Base-by-base conservation (phyloP, 2,113 vertebrate species). In the Burhinus oedicnemus region DNA sequence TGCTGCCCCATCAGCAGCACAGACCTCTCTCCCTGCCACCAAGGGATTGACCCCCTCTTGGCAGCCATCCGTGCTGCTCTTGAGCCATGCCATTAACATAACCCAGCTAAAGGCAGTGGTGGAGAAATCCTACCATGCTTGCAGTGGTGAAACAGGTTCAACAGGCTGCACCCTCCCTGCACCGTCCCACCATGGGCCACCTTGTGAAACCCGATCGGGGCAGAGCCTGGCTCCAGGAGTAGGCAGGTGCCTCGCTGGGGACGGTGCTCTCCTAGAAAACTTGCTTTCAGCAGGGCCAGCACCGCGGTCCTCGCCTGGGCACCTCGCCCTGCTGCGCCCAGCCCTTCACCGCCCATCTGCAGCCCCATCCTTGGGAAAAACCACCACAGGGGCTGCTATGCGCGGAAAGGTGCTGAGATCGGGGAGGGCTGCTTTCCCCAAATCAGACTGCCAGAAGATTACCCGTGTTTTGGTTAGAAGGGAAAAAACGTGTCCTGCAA, bases 271-370 rank as follows among this genome's bases (percentile, higher is more conserved):
- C 25, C n/a, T 4, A 1, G 27, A 49, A 42, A 51, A 49, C 27
- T 3, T 25, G 26, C 42, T 40, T 58, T 15, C 0, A 0, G 45
- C 72, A 70, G 36, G 44, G 74, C 45, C 34, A 65, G 65, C 65
- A 22, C 18, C 3, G 3, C 3, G 0, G 23, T 25, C 62, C 65
- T 54, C 7, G 2, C 15, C 66, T 2, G 3, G 68, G 14, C 51
- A 71, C 38, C 65, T 54, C 32, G 55, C 78, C 51, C 1, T 4
- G 76, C 42, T 32, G 2, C 0, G 0, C 32, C 12, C 54, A 19
- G 65, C 26, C 45, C 65, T 45, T 52, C 40, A 8, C 5, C 20
- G 2, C 11, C 38, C 55, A 36, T 4, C 55, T 0, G 0, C 18
- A 32, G 66, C 30, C 54, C 44, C 69, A 54, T 42, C 77, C 70